Conservation (phyloP, 2,797 vertebrate genomes). For the Menidia menidia region DNA sequence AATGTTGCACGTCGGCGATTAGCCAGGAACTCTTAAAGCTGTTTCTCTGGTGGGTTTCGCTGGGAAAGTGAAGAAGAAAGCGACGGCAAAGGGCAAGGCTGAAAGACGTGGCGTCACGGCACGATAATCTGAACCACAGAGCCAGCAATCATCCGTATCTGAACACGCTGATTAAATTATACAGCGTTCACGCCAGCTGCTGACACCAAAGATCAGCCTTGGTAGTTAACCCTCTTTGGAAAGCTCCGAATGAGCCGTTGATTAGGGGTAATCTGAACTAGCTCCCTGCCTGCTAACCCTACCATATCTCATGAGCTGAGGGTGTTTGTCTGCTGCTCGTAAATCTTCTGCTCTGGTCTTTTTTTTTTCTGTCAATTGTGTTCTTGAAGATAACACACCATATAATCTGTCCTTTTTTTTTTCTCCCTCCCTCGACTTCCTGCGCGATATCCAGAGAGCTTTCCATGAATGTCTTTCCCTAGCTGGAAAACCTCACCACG, state of each 20-base stretch:
- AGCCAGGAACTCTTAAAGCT: background rate
- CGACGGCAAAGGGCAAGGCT: background rate
- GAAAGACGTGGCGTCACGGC: background rate
- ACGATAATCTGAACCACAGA: conserved; percentile 18
- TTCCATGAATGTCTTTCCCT: conserved; percentile 15
- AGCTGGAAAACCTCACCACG: conserved; percentile 28
- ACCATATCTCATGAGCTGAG: conserved; percentile 19
- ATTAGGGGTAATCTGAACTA: conserved; percentile 53
- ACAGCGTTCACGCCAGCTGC: conserved; percentile 21
- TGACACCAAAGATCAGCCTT: conserved; percentile 36
- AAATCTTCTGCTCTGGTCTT: conserved; percentile 47
- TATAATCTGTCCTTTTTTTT: conserved; percentile 63
- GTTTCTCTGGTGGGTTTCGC: background rate
- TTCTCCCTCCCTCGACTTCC: conserved; percentile 34
- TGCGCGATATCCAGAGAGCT: conserved; percentile 18
- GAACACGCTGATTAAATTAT: conserved; percentile 45
- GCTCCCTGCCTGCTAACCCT: conserved; percentile 25
- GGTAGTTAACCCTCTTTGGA: conserved; percentile 34
- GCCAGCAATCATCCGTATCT: conserved; percentile 3
- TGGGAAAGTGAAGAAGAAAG: background rate
- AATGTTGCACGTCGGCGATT: background rate
- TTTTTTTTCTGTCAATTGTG: conserved; percentile 55
- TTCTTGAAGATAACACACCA: conserved; percentile 53
- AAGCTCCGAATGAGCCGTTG: conserved; percentile 30
- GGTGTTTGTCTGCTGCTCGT: conserved; percentile 38